Conservation (phyloP, 2,113 vertebrate species). For the Myrmecophaga tridactyla region DNA sequence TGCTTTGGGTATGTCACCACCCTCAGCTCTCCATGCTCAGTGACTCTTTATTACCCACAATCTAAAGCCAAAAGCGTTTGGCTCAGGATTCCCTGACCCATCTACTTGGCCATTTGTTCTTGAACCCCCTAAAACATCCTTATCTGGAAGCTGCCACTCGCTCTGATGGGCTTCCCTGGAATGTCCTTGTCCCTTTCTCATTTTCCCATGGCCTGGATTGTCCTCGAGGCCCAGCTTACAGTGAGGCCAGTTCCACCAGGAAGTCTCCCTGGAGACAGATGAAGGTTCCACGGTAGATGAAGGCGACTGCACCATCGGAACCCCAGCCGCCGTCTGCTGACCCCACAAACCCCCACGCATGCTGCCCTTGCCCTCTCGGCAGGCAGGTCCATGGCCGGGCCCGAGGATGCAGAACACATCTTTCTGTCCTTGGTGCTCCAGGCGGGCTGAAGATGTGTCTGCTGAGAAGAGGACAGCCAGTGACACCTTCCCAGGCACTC, state of each 20-base stretch:
- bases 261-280: neutral
- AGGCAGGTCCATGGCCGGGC: neutral
- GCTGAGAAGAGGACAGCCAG: neutral
- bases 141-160: neutral
- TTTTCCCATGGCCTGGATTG: neutral
- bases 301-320: neutral
- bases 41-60: neutral
- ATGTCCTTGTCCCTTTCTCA: neutral
- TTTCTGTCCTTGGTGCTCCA: neutral
- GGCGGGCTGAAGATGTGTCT: neutral
- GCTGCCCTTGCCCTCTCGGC: neutral
- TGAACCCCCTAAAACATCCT: neutral
- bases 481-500: neutral
- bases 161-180: neutral
- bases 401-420: neutral
- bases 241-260: neutral
- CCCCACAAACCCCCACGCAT: neutral
- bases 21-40: neutral
- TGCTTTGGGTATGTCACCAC: too few relatives aligned
- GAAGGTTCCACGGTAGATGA: neutral
- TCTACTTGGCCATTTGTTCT: neutral
- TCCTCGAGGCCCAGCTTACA: neutral
- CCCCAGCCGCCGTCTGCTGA: neutral
- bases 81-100: neutral
- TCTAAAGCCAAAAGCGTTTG: neutral